Conservation (phyloP, 64 coral and sea anemone genomes). For the Pocillopora verrucosa region DNA sequence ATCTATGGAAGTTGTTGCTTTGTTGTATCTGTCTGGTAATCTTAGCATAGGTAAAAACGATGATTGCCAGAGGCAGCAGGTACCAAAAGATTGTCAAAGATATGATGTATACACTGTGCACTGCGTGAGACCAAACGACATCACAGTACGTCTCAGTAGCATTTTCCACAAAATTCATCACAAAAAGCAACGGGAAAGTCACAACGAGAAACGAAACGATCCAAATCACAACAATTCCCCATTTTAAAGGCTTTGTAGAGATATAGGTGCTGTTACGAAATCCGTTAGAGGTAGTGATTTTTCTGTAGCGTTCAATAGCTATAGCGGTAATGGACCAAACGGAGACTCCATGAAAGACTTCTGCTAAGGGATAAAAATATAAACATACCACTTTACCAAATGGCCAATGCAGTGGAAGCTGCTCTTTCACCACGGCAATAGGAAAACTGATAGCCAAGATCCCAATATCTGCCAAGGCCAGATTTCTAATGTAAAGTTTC, state of each 20-base stretch:
- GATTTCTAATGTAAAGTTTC: conserved; percentile 48
- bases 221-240: conserved; percentile 37
- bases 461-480: conserved; percentile 60
- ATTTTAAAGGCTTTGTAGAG: conserved; percentile 21
- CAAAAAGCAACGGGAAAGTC: conserved; percentile 40
- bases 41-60: conserved; percentile 49
- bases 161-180: conserved; percentile 28
- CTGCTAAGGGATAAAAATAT: conserved; percentile 42
- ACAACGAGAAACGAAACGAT: conserved; percentile 39
- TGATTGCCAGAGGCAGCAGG: conserved; percentile 41
- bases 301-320: conserved; percentile 47
- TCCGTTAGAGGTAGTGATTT: conserved; percentile 20
- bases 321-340: conserved; percentile 67
- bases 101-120: conserved; percentile 32
- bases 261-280: neutral
- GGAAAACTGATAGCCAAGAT: conserved; percentile 32
- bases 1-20: conserved; percentile 48
- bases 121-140: neutral
- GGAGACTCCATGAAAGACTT: conserved; percentile 45
- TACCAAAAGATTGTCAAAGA: conserved; percentile 35
- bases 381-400: conserved; percentile 25
- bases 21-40: conserved; percentile 27
- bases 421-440: conserved; percentile 42
- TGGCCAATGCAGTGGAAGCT: conserved; percentile 33
- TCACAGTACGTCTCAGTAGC: neutral